phyloP scores from a whole-genome alignment of 2,113 vertebrate species.

The Climacteris rufus region DNA sequence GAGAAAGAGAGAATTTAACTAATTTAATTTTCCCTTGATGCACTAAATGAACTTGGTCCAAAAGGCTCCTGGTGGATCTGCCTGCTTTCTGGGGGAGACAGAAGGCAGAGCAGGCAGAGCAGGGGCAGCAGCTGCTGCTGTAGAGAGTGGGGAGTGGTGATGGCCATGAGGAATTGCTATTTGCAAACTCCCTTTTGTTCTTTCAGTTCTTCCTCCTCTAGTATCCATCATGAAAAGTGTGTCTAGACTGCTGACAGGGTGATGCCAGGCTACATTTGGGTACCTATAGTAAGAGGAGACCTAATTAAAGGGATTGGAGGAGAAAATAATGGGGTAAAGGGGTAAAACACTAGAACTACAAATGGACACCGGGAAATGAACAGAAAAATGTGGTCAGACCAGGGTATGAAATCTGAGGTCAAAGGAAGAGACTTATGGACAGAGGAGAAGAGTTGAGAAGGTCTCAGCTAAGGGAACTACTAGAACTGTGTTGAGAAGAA shows the following conservation, averaged over 20 bases:
- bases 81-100: neutral
- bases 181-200: neutral
- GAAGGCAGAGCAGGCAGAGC: neutral
- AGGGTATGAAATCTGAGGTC: neutral
- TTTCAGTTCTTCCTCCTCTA: neutral
- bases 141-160: neutral
- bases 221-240: neutral
- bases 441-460: neutral
- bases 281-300: neutral
- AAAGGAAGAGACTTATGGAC: neutral
- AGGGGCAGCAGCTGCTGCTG: neutral
- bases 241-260: neutral
- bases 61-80: neutral
- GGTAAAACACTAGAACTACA: neutral
- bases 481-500: neutral
- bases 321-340: neutral
- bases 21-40: neutral
- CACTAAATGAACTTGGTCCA: neutral
- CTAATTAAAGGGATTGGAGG: neutral
- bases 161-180: neutral
- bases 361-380: neutral
- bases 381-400: neutral
- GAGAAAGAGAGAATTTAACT: neutral
- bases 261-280: neutral
- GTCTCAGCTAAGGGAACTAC: neutral